These are phyloP conservation scores for Rallus crepitans DNA, from an alignment of 2,797 vertebrate genomes.

Conservation along the genomic window DNA sequence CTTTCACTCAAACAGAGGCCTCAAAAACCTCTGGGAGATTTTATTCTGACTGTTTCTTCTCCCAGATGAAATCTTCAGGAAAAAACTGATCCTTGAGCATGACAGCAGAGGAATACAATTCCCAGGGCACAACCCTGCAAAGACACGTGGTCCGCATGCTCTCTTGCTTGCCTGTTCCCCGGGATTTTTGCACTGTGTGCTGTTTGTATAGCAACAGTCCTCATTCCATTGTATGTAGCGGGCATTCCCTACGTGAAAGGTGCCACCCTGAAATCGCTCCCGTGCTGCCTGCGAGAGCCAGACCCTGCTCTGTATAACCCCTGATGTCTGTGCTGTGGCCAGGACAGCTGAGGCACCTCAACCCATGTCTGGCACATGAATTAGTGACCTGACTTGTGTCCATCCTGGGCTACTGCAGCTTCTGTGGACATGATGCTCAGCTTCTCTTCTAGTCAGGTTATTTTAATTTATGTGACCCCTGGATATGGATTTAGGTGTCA, in stretches of 20 bases:
- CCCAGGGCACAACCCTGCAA: not conserved
- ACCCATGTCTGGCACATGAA: not conserved
- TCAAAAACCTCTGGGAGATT: not conserved
- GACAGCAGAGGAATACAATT: conserved; percentile 62
- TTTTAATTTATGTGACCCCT: not conserved
- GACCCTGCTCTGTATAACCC: not conserved
- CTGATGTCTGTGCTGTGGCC: not conserved
- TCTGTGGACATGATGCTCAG: not conserved
- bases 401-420: not conserved
- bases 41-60: not conserved
- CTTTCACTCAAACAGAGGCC: conserved; percentile 9
- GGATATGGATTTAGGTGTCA: not conserved
- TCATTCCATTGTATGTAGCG: conserved; percentile 29
- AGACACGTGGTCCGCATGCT: conserved; percentile 60
- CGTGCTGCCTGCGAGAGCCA: not conserved
- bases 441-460: not conserved
- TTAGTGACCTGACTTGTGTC: not conserved
- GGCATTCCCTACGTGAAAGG: not conserved
- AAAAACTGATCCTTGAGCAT: not conserved
- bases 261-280: not conserved
- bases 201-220: not conserved
- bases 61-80: not conserved
- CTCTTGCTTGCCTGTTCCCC: conserved; percentile 39
- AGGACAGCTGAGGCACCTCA: not conserved
- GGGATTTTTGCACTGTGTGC: conserved; percentile 32